These are phyloP conservation scores for Strigamia crassipes DNA, from an alignment of 2,888 invertebrate genomes.

Conservation along the genomic window DNA sequence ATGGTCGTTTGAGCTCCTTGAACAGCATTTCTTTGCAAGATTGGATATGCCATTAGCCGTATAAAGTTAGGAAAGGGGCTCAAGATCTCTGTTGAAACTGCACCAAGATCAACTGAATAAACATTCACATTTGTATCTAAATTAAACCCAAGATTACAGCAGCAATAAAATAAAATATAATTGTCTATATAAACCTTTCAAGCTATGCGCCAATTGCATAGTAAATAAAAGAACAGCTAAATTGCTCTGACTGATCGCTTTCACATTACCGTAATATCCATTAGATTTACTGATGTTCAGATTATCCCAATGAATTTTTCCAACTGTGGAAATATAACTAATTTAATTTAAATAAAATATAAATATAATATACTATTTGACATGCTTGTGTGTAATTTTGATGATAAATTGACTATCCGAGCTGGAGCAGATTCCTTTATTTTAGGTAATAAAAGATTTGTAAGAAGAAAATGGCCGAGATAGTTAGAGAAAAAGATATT, in stretches of 20 bases:
- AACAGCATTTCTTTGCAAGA: background rate
- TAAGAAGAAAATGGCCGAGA: slow-evolving; percentile 51
- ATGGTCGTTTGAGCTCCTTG: slow-evolving; percentile 26
- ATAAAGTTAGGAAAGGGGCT: background rate
- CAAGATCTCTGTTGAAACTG: background rate
- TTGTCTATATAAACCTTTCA: slow-evolving; percentile 61
- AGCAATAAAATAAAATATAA: slow-evolving; percentile 55
- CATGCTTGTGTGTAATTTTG: slow-evolving; percentile 68
- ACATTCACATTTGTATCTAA: background rate
- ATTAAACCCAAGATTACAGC: slow-evolving; percentile 54
- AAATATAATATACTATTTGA: background rate
- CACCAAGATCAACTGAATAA: background rate
- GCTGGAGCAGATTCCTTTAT: slow-evolving; percentile 67
- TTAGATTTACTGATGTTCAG: slow-evolving; percentile 68
- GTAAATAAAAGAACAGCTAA: slow-evolving; percentile 77
- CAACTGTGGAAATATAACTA: slow-evolving; percentile 64
- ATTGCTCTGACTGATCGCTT: slow-evolving; percentile 77
- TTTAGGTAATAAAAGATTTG: slow-evolving; percentile 54
- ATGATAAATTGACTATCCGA: slow-evolving; percentile 75
- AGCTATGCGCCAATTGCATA: slow-evolving; percentile 67
- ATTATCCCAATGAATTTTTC: slow-evolving; percentile 70
- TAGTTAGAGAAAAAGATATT: slow-evolving; percentile 50
- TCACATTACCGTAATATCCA: slow-evolving; percentile 69
- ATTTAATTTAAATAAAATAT: background rate
- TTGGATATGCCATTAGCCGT: background rate